Evolutionary conservation across 1,140 invertebrate species (phyloP), one percentile per base, ranked within the genome.

Genomic region (Euschistus heros): DNA sequence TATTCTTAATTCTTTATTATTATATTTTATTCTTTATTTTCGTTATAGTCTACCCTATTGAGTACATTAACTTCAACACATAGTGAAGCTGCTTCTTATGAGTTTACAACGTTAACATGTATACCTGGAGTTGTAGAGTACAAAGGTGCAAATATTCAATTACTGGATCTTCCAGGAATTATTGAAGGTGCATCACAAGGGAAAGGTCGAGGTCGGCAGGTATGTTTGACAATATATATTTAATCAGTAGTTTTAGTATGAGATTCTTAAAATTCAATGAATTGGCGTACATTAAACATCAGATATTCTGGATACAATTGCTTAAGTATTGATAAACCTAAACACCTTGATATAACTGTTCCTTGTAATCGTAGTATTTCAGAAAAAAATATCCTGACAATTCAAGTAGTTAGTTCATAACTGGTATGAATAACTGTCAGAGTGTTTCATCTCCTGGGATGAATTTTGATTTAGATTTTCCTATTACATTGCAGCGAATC

Each of bases 61-160:
- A 94, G 89, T 71, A 96, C 92, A 0, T 75, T 98, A 67, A 98
- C 95, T 2, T 89, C 91, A 74, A 97, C 94, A 27, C 87, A 96
- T 76, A 97, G 93, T 69, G 96, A 97, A 77, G 89, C 89, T 61
- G 97, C 97, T 14, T 90, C 89, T 63, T 99, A 99, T 77, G 97
- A 99, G 79, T 99, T 99, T 75, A 99, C 97, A 67, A 99, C 97
- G 0, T 78, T 99, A 50, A 99, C 97, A 26, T 99, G 97, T 78
- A 99, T 99, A 73, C 97, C 97, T 59, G 97, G 97, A 66, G 95
- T 98, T 0, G 97, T 98, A 69, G 89, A 97, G 75, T 97, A 98
- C 74, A 92, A 96, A 75, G 94, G 95, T 62, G 96, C 96, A 18
- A 98, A 98, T 75, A 99, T 99, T 75, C 97, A 98, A 74, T 79